Evolutionary conservation across 2,797 vertebrate species (phyloP).

Genomic region (Scyliorhinus canicula): DNA sequence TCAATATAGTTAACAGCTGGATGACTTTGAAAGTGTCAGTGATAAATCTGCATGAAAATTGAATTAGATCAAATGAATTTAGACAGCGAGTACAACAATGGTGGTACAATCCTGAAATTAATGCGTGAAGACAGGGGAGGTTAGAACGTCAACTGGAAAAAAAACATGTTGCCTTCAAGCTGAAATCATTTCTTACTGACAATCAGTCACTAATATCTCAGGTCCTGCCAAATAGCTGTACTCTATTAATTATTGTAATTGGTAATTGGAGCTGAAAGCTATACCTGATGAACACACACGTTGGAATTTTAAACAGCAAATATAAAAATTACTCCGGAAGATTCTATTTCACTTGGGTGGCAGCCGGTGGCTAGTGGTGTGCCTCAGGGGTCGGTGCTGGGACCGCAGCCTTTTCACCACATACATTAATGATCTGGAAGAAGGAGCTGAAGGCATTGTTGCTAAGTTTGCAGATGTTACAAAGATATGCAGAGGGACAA

Average conservation of each 20-base stretch:
- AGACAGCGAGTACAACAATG: slow-evolving; percentile 50
- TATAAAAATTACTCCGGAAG: neutral
- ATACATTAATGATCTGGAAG: no score
- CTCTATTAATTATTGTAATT: neutral
- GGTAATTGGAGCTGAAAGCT: neutral
- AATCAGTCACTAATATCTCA: neutral
- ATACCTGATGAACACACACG: neutral
- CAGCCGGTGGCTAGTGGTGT: no score
- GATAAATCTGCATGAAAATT: slow-evolving; percentile 54
- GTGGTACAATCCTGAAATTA: slow-evolving; percentile 49
- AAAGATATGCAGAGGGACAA: no score
- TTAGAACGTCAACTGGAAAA: neutral
- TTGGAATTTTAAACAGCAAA: neutral
- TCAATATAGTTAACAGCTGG: slow-evolving; percentile 14
- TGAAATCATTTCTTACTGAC: neutral
- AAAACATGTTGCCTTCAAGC: neutral
- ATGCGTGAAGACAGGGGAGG: slow-evolving; percentile 45
- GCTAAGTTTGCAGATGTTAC: no score
- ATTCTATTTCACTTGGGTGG: neutral
- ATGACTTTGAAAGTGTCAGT: slow-evolving; percentile 39
- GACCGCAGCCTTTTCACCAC: no score
- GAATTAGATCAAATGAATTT: slow-evolving; percentile 53
- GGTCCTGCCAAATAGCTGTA: neutral
- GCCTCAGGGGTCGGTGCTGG: no score
- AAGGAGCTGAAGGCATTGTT: no score